A percentile compares a stretch with the other conserved stretches of the same genome.
These are phyloP conservation scores for Spialia ferax DNA, from an alignment of 2,888 invertebrate species.

Conservation along the genomic window DNA sequence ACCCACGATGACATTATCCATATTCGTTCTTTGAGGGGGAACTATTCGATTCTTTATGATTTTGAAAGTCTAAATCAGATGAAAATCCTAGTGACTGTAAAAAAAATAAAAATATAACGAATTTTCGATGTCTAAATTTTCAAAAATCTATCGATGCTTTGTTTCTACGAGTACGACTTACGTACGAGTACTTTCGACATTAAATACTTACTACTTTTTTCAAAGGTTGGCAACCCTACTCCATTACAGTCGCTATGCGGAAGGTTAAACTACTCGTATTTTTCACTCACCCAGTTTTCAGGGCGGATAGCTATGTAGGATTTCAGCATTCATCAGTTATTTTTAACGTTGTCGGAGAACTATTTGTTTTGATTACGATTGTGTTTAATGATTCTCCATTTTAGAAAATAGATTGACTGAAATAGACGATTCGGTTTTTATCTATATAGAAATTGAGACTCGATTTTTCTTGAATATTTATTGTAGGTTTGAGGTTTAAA, in stretches of 20 bases:
- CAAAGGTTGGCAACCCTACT: not conserved
- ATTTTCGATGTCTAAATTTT: no score
- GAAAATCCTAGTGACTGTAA: no score
- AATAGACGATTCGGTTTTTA: not conserved
- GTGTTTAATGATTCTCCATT: not conserved
- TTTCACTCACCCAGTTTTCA: conserved; percentile 26
- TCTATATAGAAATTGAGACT: not conserved
- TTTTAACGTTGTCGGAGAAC: not conserved
- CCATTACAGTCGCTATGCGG: conserved; percentile 14
- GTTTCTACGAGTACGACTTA: no score
- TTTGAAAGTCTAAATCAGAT: no score
- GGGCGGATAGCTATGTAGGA: conserved; percentile 10
- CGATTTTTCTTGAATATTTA: not conserved
- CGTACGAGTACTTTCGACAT: no score
- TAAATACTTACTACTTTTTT: no score
- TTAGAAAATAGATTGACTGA: not conserved
- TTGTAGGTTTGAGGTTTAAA: no score
- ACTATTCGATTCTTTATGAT: no score
- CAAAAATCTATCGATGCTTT: no score
- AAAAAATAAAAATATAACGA: no score
- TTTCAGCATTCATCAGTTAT: conserved; percentile 2
- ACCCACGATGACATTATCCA: no score
- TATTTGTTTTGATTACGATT: conserved; percentile 5
- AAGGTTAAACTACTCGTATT: conserved; percentile 18
- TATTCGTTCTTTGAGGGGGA: no score